Base-by-base conservation (phyloP, 2,888 invertebrate genomes). In the Homarus gammarus region DNA sequence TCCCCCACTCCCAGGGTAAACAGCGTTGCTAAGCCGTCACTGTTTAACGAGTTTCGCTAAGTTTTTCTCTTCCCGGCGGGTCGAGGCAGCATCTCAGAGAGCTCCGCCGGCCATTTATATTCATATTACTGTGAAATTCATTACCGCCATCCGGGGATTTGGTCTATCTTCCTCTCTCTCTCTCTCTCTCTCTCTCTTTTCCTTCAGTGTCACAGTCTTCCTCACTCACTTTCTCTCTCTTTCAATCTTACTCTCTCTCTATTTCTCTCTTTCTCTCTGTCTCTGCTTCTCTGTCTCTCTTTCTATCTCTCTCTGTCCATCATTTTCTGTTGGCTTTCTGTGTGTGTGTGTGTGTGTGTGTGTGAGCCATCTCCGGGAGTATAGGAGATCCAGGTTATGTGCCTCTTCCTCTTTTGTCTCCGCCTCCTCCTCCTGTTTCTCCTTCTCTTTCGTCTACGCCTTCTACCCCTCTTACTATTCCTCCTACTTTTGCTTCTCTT, bases 81-180 rank as follows among this genome's bases (percentile, higher is more conserved):
- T 15, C 38, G 84, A 38, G n/a, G 84, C 38, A 38, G 75, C 51
- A 73, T 44, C 33, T 31, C 6, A 22, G 75, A 36, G 51, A 61
- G 33, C 36, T 22, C 77, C 72, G 22, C 33, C 15, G 33, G 31
- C 79, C 68, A 87, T 86, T 87, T 87, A 87, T 87, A 87, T 87
- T 87, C 86, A 87, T 87, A 87, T 87, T 79, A 87, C 86, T 87
- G 86, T 33, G 72, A 87, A 87, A 87, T 87, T 87, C 86, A 87
- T 87, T 87, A 87, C 86, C 79, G 40, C 61, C 77, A 61, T 79
- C 79, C 68, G 72, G 78, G 77, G 79, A 72, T 72, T 79, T 87
- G 79, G 68, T 44, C 44, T 51, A 56, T 61, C 61, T 61, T 49
- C 31, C n/a, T 44, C 44, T 77, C 33, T 27, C 61, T 61, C n/a